Conservation (phyloP, 2,888 invertebrate species). For the Melanostoma scalare region DNA sequence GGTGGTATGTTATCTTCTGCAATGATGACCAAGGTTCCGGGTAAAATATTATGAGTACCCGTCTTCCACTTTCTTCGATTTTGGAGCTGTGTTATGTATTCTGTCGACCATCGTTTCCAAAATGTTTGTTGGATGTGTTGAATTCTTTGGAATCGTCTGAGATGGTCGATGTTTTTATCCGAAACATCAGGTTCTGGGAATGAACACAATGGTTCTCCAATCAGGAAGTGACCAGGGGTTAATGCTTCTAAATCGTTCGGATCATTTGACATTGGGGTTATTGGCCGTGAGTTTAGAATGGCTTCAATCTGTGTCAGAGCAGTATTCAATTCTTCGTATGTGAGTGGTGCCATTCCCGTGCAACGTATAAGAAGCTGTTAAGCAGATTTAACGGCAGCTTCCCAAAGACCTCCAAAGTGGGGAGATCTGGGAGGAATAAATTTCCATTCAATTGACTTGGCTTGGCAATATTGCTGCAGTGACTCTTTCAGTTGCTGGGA, state of each 20-base stretch:
- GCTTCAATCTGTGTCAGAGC: background rate
- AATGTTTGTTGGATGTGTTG: background rate
- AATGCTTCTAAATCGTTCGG: too few relatives aligned
- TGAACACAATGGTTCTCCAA: background rate
- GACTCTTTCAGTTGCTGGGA: background rate
- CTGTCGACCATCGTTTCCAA: constrained; percentile 21
- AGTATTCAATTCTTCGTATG: constrained; percentile 1
- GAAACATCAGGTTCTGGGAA: background rate
- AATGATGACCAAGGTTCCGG: constrained; percentile 20
- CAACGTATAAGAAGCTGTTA: background rate
- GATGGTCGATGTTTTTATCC: background rate
- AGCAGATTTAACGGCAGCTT: background rate
- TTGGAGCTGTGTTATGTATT: constrained; percentile 21
- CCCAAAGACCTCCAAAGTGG: background rate
- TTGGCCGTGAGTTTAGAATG: background rate
- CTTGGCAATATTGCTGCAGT: constrained; percentile 9
- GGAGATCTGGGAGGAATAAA: constrained; percentile 12
- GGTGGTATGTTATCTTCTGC: constrained; percentile 43
- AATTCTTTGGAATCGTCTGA: background rate
- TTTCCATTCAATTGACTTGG: constrained; percentile 8
- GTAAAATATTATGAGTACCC: background rate
- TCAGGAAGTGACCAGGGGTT: background rate
- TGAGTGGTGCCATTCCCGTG: background rate
- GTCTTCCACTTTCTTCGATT: constrained; percentile 45
- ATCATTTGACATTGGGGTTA: background rate